Conservation (phyloP, 2,888 invertebrate species). For the Amblyteles armatorius region DNA sequence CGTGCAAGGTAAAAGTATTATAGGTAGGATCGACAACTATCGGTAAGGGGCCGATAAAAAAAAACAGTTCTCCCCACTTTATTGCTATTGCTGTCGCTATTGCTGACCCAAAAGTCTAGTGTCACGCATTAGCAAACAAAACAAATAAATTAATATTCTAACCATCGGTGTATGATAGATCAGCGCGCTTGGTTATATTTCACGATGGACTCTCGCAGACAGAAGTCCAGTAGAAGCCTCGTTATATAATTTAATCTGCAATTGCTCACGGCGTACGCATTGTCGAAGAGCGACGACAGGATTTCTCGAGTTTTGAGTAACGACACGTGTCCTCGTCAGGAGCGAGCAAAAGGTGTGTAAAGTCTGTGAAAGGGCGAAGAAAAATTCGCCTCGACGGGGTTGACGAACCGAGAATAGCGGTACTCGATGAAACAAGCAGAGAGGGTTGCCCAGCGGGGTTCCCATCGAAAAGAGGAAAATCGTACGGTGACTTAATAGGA, state of each 20-base stretch:
- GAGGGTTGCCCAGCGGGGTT: constrained; percentile 31
- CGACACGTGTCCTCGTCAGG: background rate
- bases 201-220: too few species aligned
- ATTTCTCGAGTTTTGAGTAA: background rate
- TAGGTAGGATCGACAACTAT: background rate
- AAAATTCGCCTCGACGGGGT: constrained; percentile 50
- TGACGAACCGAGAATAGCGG: constrained; percentile 55
- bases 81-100: background rate
- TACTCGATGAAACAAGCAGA: background rate
- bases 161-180: background rate
- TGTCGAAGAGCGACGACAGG: constrained; percentile 2
- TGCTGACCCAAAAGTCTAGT: background rate
- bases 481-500: constrained; percentile 68
- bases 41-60: background rate
- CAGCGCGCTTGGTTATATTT: background rate
- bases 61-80: background rate
- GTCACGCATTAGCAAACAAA: background rate
- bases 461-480: constrained; percentile 65
- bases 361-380: constrained; percentile 23
- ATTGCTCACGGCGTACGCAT: background rate
- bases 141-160: background rate
- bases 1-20: background rate
- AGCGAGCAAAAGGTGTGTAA: constrained; percentile 13
- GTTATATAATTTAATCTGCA: background rate
- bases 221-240: background rate